A percentile compares a stretch with the other conserved stretches of the same genome.
These are phyloP conservation scores for Falcunculus frontatus DNA, from an alignment of 2,113 vertebrate genomes.

Conservation along the genomic window DNA sequence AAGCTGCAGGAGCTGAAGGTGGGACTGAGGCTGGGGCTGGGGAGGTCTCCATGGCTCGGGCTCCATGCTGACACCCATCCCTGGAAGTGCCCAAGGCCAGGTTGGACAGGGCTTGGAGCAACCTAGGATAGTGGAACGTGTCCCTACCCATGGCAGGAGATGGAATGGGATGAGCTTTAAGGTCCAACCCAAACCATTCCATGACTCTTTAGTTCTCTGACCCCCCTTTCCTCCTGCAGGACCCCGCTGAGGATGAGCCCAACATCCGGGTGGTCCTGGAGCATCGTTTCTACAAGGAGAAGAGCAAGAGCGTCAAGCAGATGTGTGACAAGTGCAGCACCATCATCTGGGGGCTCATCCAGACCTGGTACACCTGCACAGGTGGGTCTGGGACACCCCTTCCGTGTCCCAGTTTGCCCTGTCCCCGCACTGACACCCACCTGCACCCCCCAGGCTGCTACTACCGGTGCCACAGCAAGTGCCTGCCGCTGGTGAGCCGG, in stretches of 20 bases:
- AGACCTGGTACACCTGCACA: constrained; percentile 99
- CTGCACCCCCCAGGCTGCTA: constrained; percentile 78
- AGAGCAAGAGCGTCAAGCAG: constrained; percentile 97
- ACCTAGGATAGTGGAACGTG: neutral
- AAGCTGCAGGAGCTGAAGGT: constrained; percentile 97
- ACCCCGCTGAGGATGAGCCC: constrained; percentile 92
- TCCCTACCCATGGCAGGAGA: too few relatives aligned
- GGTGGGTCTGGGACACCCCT: constrained; percentile 65
- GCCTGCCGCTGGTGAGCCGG: constrained; percentile 91
- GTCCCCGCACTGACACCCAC: accelerated
- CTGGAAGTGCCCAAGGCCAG: too few relatives aligned
- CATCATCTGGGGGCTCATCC: constrained; percentile 96
- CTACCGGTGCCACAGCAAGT: constrained; percentile 96
- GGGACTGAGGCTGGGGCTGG: neutral
- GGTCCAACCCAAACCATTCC: neutral
- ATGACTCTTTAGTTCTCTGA: neutral
- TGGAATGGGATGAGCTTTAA: neutral
- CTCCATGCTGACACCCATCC: neutral
- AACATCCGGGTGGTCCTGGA: constrained; percentile 87
- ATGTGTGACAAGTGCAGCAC: constrained; percentile 93
- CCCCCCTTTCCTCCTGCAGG: constrained; percentile 50
- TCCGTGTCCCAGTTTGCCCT: accelerated
- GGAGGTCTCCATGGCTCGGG: neutral
- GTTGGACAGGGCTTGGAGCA: accelerated
- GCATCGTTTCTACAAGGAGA: constrained; percentile 96